These are phyloP conservation scores for Crioceris asparagi DNA, from an alignment of 2,888 invertebrate species.

Conservation along the genomic window DNA sequence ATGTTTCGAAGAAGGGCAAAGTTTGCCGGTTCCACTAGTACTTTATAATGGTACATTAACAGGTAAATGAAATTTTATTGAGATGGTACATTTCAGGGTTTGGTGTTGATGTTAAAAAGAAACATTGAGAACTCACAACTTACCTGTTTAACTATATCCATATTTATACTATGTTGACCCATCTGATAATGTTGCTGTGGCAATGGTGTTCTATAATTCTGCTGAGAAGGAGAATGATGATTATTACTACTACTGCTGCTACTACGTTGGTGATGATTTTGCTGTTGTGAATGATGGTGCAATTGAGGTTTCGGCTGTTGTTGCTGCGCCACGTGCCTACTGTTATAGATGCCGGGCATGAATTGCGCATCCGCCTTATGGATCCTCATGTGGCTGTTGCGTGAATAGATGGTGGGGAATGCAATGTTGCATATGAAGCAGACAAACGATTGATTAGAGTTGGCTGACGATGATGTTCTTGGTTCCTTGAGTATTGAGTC, in stretches of 20 bases:
- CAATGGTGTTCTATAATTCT: constrained; percentile 3
- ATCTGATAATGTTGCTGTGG: constrained; percentile 1
- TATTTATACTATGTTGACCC: no score
- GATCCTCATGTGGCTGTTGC: constrained; percentile 38
- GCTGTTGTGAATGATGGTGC: constrained; percentile 1
- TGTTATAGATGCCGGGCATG: no score
- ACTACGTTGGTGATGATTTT: constrained; percentile 3
- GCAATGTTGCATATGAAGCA: constrained; percentile 35
- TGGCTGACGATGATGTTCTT: constrained; percentile 9
- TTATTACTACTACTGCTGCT: constrained; percentile 1
- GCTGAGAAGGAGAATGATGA: no score
- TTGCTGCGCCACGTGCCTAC: constrained; percentile 7
- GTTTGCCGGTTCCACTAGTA: no score
- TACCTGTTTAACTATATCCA: constrained; percentile 1
- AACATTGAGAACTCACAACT: no score
- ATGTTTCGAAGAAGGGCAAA: no score
- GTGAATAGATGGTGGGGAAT: constrained; percentile 35
- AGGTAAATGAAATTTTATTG: no score
- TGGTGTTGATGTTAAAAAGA: no score
- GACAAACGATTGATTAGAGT: constrained; percentile 28
- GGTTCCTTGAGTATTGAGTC: constrained; percentile 16
- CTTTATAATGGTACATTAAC: no score
- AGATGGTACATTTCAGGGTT: no score
- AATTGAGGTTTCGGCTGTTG: constrained; percentile 4
- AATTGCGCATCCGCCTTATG: constrained; percentile 31